These are phyloP conservation scores for Gasterosteus aculeatus DNA, from an alignment of 2,113 vertebrate species.

Conservation along the genomic window DNA sequence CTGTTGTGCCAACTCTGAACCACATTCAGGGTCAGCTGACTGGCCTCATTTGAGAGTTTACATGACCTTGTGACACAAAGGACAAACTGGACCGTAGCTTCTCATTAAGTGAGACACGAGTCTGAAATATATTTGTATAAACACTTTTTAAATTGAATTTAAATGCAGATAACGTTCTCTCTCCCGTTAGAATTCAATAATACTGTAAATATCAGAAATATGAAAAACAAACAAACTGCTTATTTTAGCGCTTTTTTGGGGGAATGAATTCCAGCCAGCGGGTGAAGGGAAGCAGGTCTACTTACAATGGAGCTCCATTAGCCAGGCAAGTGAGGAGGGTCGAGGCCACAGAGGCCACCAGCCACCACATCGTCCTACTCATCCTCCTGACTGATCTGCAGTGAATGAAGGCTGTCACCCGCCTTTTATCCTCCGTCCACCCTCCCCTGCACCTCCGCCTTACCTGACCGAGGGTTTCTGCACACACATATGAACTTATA, in stretches of 20 bases:
- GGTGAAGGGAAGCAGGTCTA: slow-evolving; percentile 4
- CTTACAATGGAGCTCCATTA: slow-evolving; percentile 60
- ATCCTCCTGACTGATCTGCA: slow-evolving; percentile 44
- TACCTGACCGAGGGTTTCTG: neutral
- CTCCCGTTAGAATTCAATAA: neutral
- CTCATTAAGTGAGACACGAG: neutral
- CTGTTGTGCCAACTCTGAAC: neutral
- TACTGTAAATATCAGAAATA: neutral
- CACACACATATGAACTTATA: slow-evolving; percentile 1
- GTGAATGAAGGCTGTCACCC: neutral
- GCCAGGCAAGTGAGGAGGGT: slow-evolving; percentile 26
- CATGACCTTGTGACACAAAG: neutral
- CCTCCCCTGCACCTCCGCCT: neutral
- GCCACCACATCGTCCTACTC: slow-evolving; percentile 44
- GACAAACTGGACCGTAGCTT: slow-evolving; percentile 3
- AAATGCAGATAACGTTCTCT: neutral
- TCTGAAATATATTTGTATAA: neutral
- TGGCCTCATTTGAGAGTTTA: slow-evolving; percentile 20
- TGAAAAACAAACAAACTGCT: neutral
- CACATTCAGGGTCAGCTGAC: neutral
- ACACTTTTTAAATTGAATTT: neutral
- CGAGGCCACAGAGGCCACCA: slow-evolving; percentile 65
- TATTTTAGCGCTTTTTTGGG: neutral
- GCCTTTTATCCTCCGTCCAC: slow-evolving; percentile 49
- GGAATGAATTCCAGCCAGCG: neutral